Evolutionary conservation across 2,113 vertebrate genomes (phyloP).

Genomic region (Perca fluviatilis): DNA sequence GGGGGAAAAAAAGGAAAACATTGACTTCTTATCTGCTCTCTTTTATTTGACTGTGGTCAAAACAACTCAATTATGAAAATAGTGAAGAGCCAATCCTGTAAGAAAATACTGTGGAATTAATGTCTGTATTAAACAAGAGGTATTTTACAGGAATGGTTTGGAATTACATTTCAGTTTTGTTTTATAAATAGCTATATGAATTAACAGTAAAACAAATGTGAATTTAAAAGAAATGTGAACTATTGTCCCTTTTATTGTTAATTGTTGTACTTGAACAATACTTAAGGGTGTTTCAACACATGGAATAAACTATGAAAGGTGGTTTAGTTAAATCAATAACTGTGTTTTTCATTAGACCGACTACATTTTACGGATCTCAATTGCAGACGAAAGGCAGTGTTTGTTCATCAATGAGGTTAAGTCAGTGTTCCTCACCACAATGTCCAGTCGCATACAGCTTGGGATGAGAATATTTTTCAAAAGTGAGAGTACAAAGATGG

Average conservation of each 20-base stretch:
- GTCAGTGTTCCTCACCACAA: constrained; percentile 73
- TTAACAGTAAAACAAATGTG: constrained; percentile 87
- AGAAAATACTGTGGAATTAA: constrained; percentile 77
- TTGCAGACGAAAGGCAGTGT: constrained; percentile 69
- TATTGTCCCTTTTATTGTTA: constrained; percentile 85
- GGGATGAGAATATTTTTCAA: constrained; percentile 38
- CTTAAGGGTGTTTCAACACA: constrained; percentile 83
- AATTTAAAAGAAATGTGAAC: constrained; percentile 85
- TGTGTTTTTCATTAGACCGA: constrained; percentile 71
- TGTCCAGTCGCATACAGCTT: constrained; percentile 48
- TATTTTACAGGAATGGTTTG: constrained; percentile 84
- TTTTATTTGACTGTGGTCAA: constrained; percentile 69
- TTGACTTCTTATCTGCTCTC: constrained; percentile 41
- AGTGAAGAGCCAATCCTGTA: constrained; percentile 66
- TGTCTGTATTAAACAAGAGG: constrained; percentile 81
- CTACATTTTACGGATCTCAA: constrained; percentile 57
- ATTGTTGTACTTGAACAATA: constrained; percentile 86
- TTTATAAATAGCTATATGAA: constrained; percentile 85
- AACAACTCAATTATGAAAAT: constrained; percentile 61
- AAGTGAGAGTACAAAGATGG: constrained; percentile 39
- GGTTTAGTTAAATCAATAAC: constrained; percentile 72
- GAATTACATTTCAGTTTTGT: constrained; percentile 75
- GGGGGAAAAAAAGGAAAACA: constrained; percentile 43
- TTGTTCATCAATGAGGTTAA: constrained; percentile 71
- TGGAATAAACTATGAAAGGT: constrained; percentile 83